Percentiles rank a stretch among this genome's conserved stretches.
Evolutionary conservation across 2,888 invertebrate species (phyloP).

Genomic region (Piscicola geometra): DNA sequence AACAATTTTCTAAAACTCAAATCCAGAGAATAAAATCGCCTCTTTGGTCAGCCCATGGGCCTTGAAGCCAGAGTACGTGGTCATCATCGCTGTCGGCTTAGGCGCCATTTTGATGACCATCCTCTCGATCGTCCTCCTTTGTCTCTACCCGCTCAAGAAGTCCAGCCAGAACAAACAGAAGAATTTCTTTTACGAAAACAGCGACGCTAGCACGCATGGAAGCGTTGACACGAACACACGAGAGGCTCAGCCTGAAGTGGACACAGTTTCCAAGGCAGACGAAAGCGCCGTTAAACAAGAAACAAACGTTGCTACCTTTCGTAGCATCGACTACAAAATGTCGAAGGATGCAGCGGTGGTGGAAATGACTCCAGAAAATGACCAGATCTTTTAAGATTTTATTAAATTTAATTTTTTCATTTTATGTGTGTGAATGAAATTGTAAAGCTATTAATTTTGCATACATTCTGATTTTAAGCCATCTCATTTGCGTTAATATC

Average conservation of each 20-base stretch:
- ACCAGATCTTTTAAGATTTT: neutral
- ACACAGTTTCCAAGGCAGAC: too few relatives aligned
- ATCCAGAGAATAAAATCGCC: too few relatives aligned
- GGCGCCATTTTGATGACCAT: constrained; percentile 23
- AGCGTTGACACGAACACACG: neutral
- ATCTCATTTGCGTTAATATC: too few relatives aligned
- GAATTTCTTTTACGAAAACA: neutral
- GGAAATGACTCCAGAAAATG: neutral
- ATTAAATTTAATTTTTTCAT: too few relatives aligned
- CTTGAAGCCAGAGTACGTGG: constrained; percentile 34
- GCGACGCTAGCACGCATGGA: neutral
- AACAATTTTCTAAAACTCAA: too few relatives aligned
- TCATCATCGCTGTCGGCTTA: constrained; percentile 31
- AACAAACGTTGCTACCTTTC: neutral
- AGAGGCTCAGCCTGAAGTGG: neutral
- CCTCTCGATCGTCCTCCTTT: constrained; percentile 27
- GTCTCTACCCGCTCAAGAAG: constrained; percentile 20
- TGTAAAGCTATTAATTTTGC: too few relatives aligned
- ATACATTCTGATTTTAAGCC: too few relatives aligned
- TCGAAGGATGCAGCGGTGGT: neutral
- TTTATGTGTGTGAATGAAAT: too few relatives aligned
- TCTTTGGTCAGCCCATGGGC: neutral
- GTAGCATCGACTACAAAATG: neutral
- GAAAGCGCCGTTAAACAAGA: neutral
- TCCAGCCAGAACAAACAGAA: neutral